Base-by-base conservation (phyloP, 2,888 invertebrate species). In the Osmoderma eremita region DNA sequence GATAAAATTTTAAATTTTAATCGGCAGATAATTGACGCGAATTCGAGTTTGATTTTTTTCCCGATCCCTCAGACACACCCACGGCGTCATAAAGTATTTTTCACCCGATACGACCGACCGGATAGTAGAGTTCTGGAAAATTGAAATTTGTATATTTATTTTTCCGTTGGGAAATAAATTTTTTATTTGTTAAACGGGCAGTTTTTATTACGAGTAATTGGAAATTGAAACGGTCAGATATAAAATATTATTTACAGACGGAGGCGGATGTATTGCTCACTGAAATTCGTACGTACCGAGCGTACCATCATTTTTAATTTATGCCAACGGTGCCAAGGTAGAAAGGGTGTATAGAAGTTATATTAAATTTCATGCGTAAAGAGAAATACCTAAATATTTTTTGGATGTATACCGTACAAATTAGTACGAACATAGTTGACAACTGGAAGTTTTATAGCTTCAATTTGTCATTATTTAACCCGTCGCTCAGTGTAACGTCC, bases 111-210 rank as follows among this genome's bases (percentile, higher is more conserved):
- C 10, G 45, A 20, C 13, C 1, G 17, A 17, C 8, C 45, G 45
- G 30, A 30, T 30, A 30, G 22, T 45, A 36, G 45, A 61, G 24
- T 61, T 30, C 1, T 24, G 22, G 30, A 30, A 61, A 45, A 61
- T 61, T 61, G 45, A 45, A 61, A 61, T 61, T 61, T 61, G 58
- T 61, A 61, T 61, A 61, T 61, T 61, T 61, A 48, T 61, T 61
- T 61, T 30, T 10, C 58, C 58, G 17, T 24, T 61, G 58, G 58
- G 58, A 61, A 61, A 61, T 61, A 45, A 24, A 61, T 61, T 61
- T 61, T 61, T 45, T 61, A 61, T 42, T 61, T 61, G 58, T 61
- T 61, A 45, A 61, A 45, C 45, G 58, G 36, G 24, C 48, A 22
- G 8, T 17, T 61, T 58, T 61, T 61, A 61, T 61, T 61, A 30